Evolutionary conservation across 30 jellyfish, hydroid and myxozoan species (phyloP).

Genomic region (Aurelia coerulea): DNA sequence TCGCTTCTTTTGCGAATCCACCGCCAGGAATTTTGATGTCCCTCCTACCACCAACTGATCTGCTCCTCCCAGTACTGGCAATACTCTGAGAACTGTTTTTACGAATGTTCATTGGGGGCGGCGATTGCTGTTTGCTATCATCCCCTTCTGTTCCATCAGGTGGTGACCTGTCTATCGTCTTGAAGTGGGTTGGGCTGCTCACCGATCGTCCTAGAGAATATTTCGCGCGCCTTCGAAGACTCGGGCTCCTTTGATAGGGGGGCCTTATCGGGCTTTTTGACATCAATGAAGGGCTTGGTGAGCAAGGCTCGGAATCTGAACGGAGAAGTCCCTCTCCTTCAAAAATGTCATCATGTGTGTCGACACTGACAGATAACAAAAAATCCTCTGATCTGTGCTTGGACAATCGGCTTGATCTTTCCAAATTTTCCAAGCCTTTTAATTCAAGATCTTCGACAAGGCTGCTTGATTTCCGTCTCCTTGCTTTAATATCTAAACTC

Average conservation of each 20-base stretch:
- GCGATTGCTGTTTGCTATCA: neutral
- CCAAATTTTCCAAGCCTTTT: no score
- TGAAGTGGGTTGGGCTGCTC: neutral
- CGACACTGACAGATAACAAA: neutral
- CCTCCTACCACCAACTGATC: neutral
- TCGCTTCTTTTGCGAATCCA: slow-evolving; percentile 66
- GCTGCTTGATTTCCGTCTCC: no score
- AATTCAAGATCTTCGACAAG: no score
- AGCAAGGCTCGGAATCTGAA: slow-evolving; percentile 26
- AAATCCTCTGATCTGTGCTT: no score
- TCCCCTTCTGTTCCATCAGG: slow-evolving; percentile 74
- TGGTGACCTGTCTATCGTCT: slow-evolving; percentile 45
- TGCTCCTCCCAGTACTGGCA: neutral
- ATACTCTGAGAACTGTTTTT: slow-evolving; percentile 2
- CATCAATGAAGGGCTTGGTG: slow-evolving; percentile 33
- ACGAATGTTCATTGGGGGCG: slow-evolving; percentile 10
- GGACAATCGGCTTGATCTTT: no score
- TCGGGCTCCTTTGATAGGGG: slow-evolving; percentile 47
- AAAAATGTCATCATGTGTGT: slow-evolving; percentile 43
- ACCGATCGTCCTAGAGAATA: neutral
- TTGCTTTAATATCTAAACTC: no score
- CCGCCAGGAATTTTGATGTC: slow-evolving; percentile 6
- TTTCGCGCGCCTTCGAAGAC: slow-evolving; percentile 26
- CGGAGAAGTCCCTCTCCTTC: slow-evolving; percentile 67
- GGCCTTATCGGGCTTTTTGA: slow-evolving; percentile 23